Evolutionary conservation across 2,113 vertebrate genomes (phyloP), one percentile per base, ranked within the genome.

Genomic region (Lasiurus borealis): DNA sequence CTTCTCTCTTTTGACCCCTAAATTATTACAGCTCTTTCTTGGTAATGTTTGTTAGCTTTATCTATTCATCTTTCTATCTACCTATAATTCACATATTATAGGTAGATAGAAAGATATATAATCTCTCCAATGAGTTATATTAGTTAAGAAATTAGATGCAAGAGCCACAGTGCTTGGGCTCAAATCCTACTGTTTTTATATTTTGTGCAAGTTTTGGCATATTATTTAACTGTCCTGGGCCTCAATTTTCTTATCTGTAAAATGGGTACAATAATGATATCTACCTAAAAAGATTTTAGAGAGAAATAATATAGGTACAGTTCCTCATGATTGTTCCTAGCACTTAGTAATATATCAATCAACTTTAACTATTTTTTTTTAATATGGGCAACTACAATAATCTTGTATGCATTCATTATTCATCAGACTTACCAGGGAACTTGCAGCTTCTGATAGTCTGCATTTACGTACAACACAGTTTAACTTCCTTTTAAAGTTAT

Each of bases 401-500:
- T 88, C 59, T 76, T 77, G 3, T 18, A 19, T 73, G 89, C 46
- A 85, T 75, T 92, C 59, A 64, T 88, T 82, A 89, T 75, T 82
- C 11, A 71, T 73, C 19, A 85, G 31, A 31, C 5, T 93, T 64
- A 19, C 0, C 29, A 36, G 93, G 31, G 12, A 48, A 48, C 10
- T 76, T 82, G 25, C 23, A 71, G 68, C 64, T 90, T 86, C 11
- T 12, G 25, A 6, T 73, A 34, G 1, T 90, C 27, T 52, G 34
- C n/a, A 25, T 91, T 86, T 80, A 48, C 7, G 6, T 57, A 57
- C 40, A 80, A 64, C 14, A 85, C 13, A 73, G 27, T 76, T 77
- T 29, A 77, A 80, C 12, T 95, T 95, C 36, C 81, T 78, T 34
- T 73, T 84, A 97, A 90, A 40, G 34, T 76, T 71, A 66, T 36